These are phyloP conservation scores for Drosophila cardini DNA, from an alignment of 1,140 invertebrate species.

Conservation along the genomic window DNA sequence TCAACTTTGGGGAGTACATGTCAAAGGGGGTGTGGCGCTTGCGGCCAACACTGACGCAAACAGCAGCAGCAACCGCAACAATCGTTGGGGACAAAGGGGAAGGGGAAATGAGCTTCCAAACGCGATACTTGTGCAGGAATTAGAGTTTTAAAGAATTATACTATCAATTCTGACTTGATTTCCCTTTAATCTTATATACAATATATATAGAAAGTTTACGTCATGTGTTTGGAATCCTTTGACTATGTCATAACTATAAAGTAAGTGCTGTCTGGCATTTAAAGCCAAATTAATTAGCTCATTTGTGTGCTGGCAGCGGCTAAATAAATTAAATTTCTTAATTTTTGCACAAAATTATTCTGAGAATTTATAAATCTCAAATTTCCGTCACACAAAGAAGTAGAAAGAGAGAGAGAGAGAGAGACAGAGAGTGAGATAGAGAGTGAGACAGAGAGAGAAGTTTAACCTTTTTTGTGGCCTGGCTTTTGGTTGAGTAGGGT, in stretches of 20 bases:
- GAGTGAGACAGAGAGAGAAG: constrained; percentile 10
- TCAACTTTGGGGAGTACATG: neutral
- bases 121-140: constrained; percentile 16
- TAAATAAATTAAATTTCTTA: constrained; percentile 40
- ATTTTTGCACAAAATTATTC: constrained; percentile 65
- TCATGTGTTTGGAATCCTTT: neutral
- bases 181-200: neutral
- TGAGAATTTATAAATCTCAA: constrained; percentile 81
- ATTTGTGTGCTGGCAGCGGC: constrained; percentile 11
- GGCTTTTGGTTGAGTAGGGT: constrained; percentile 65
- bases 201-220: neutral
- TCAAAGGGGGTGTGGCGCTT: neutral
- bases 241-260: neutral
- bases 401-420: neutral
- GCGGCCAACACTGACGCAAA: constrained; percentile 7
- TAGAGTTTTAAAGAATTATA: neutral
- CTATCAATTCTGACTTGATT: neutral
- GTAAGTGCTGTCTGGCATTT: constrained; percentile 17
- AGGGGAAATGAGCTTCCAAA: neutral
- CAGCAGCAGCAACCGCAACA: constrained; percentile 21
- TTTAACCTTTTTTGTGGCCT: constrained; percentile 24
- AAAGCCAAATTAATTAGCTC: constrained; percentile 19
- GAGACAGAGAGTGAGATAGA: neutral
- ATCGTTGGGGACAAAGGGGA: neutral
- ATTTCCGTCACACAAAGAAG: constrained; percentile 52